Evolutionary conservation across 2,797 vertebrate genomes (phyloP).

Genomic region (Pempheris klunzingeri): DNA sequence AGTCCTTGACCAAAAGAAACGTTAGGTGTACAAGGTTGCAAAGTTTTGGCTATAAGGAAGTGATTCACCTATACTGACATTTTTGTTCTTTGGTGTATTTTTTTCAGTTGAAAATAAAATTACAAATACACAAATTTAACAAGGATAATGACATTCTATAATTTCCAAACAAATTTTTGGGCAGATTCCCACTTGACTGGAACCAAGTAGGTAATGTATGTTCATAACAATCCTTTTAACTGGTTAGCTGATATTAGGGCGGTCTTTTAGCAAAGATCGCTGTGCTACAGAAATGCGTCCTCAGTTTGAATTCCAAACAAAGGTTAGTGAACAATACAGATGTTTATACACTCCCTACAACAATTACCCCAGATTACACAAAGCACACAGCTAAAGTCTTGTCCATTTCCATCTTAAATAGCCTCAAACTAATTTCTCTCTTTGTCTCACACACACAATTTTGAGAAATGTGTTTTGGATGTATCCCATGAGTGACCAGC

Average conservation of each 20-base stretch:
- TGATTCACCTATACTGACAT: neutral
- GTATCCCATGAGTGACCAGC: conserved; percentile 2
- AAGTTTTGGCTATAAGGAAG: neutral
- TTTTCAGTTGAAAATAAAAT: neutral
- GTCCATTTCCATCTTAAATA: neutral
- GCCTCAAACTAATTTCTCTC: neutral
- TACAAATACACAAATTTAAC: neutral
- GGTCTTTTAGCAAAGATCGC: neutral
- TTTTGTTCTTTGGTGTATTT: neutral
- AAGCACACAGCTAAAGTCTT: neutral
- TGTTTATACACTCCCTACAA: neutral
- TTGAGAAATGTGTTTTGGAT: conserved; percentile 6
- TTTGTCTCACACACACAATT: no score
- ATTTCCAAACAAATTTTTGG: neutral
- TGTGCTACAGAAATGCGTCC: neutral
- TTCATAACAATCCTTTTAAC: neutral
- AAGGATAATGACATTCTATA: neutral
- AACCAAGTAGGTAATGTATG: neutral
- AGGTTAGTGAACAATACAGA: neutral
- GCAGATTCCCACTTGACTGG: neutral
- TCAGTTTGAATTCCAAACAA: neutral
- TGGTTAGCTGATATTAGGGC: neutral
- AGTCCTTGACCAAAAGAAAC: neutral
- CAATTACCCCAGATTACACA: neutral
- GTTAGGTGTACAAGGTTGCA: neutral